A percentile compares a stretch with the other conserved stretches of the same genome.
Evolutionary conservation across 2,797 vertebrate species (phyloP).

Genomic region (Epinephelus coioides): DNA sequence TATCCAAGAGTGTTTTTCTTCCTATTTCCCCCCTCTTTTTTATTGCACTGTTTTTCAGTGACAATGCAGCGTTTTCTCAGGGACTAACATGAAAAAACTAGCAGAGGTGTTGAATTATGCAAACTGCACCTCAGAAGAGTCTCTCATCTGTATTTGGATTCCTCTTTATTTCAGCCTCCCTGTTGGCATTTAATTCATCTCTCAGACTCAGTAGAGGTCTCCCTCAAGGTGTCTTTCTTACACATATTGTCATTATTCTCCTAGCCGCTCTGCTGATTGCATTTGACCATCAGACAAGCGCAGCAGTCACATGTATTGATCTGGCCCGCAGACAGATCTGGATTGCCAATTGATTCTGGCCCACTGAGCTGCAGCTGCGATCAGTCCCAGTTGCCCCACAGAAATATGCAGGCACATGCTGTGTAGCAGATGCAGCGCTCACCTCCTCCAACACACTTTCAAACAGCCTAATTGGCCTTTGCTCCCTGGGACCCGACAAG

Average conservation of each 20-base stretch:
- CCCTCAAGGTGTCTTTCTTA: too few relatives aligned
- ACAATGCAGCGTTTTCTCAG: background rate
- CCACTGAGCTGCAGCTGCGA: conserved; percentile 55
- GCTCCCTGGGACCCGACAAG: conserved; percentile 39
- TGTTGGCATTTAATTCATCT: background rate
- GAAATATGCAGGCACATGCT: conserved; percentile 55
- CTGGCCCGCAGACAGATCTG: conserved; percentile 12
- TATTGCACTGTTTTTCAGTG: conserved; percentile 7
- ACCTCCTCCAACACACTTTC: conserved; percentile 52
- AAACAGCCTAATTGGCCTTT: conserved; percentile 61
- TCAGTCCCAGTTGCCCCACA: conserved; percentile 48
- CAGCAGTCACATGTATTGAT: conserved; percentile 44
- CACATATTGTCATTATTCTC: background rate
- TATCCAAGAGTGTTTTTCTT: background rate
- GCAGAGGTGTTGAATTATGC: conserved; percentile 26
- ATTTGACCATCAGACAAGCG: background rate
- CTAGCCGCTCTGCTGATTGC: background rate
- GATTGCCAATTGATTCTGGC: conserved; percentile 38
- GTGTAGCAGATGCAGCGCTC: conserved; percentile 66
- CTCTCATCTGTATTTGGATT: conserved; percentile 9
- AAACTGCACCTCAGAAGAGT: background rate
- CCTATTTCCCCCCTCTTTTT: too few relatives aligned
- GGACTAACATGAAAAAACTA: conserved; percentile 1
- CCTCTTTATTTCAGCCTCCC: background rate
- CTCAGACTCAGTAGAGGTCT: background rate